These are phyloP conservation scores for Etia nguti DNA, from an alignment of 2,113 vertebrate genomes.

Conservation along the genomic window DNA sequence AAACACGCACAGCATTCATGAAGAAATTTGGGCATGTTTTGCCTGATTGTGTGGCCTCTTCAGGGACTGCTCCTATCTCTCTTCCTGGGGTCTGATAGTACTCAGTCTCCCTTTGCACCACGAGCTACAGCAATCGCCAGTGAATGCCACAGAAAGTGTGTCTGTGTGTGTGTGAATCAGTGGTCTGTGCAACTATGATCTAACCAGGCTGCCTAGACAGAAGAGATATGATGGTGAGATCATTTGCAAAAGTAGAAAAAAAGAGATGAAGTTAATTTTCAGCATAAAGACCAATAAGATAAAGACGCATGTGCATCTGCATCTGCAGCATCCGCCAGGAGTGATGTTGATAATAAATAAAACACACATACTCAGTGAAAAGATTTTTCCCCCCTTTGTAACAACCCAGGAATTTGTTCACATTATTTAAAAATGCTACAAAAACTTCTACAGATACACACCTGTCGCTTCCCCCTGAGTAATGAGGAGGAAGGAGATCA, in stretches of 20 bases:
- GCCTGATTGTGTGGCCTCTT: constrained; percentile 1
- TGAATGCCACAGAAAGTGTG: neutral
- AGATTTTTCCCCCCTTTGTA: neutral
- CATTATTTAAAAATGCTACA: neutral
- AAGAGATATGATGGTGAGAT: constrained; percentile 54
- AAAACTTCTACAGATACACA: constrained; percentile 7
- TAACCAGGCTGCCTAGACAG: constrained; percentile 10
- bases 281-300: neutral
- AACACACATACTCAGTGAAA: neutral
- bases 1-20: neutral
- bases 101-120: constrained; percentile 25
- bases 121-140: constrained; percentile 20
- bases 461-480: constrained; percentile 33
- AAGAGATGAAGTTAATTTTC: neutral
- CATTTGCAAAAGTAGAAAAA: neutral
- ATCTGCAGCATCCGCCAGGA: neutral
- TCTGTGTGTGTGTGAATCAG: constrained; percentile 1
- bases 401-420: neutral
- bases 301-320: neutral
- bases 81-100: constrained; percentile 53
- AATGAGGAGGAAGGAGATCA: constrained; percentile 61
- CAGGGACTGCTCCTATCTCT: constrained; percentile 47
- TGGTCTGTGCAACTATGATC: constrained; percentile 23
- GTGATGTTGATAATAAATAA: neutral
- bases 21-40: neutral